Base-by-base conservation (phyloP, 2,888 invertebrate species). In the Ferrisia virgata region DNA sequence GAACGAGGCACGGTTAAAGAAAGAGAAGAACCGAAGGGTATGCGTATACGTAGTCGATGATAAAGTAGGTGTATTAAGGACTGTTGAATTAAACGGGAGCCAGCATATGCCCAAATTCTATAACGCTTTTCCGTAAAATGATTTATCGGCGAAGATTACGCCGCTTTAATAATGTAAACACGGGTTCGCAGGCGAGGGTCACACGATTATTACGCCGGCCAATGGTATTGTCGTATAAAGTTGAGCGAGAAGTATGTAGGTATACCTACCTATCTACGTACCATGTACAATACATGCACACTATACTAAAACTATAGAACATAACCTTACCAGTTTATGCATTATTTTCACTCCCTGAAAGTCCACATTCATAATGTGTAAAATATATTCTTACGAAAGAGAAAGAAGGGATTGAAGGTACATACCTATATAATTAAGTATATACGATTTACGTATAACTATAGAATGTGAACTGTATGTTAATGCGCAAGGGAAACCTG, bases 61-160 rank as follows among this genome's bases (percentile, higher is more conserved):
- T 81, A 53, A 81, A 81, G 81, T 81, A 53, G 81, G 81, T 81
- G 81, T 81, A 81, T 81, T 81, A 81, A 81, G 81, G 81, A 81
- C 53, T 81, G 79, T 79, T 79, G 79, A 79, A 79, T 79, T 79
- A 79, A 79, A 79, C 79, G 33, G 40, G 40, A 79, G 43, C 79
- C 79, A 28, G 81, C 81, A 53, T 81, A 81, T 81, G 81, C 53
- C 53, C 81, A 33, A 81, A 81, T 81, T 81, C 81, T 81, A 81
- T 81, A 81, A 81, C 81, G 81, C 81, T 81, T 81, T 81, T 81
- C 81, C 81, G 81, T 81, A 53, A 47, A 33, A 81, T 81, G 53
- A 81, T 81, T 81, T 81, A 81, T 81, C 28, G 53, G 47, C 53
- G 33, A 53, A 81, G 81, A 81, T 81, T 81, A 53, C 53, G 33